Evolutionary conservation across 2,113 vertebrate species (phyloP).

Genomic region (Nyctereutes procyonoides): DNA sequence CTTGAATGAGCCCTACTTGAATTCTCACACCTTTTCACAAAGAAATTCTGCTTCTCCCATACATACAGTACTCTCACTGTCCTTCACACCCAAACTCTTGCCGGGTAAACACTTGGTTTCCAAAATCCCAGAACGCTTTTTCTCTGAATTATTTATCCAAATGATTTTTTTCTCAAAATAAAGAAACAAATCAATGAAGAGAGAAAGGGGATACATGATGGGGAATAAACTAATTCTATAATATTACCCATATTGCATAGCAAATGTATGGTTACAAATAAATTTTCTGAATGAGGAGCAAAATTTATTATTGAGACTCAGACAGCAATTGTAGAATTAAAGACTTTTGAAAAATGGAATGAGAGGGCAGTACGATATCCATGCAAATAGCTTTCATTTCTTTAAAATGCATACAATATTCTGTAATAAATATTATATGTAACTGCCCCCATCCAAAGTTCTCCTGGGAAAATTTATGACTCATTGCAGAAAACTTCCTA

Average conservation of each 20-base stretch:
- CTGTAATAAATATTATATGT: neutral
- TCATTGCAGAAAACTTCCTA: neutral
- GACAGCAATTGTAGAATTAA: neutral
- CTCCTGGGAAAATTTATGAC: neutral
- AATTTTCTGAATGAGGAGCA: neutral
- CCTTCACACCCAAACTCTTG: neutral
- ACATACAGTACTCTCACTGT: neutral
- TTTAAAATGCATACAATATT: neutral
- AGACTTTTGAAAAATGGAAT: neutral
- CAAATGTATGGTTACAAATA: neutral
- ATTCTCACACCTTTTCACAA: neutral
- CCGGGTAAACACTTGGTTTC: neutral
- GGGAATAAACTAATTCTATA: neutral
- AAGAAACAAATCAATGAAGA: neutral
- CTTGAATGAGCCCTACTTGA: neutral
- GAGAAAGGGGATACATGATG: neutral
- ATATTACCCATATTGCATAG: neutral
- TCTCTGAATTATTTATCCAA: neutral
- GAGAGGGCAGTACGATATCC: neutral
- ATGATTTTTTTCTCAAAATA: neutral
- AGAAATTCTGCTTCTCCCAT: neutral
- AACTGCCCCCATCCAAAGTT: neutral
- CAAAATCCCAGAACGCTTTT: neutral
- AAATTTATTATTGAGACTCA: neutral
- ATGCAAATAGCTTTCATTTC: neutral